Conservation (phyloP, 2,113 vertebrate genomes). For the Catharus fuscescens region DNA sequence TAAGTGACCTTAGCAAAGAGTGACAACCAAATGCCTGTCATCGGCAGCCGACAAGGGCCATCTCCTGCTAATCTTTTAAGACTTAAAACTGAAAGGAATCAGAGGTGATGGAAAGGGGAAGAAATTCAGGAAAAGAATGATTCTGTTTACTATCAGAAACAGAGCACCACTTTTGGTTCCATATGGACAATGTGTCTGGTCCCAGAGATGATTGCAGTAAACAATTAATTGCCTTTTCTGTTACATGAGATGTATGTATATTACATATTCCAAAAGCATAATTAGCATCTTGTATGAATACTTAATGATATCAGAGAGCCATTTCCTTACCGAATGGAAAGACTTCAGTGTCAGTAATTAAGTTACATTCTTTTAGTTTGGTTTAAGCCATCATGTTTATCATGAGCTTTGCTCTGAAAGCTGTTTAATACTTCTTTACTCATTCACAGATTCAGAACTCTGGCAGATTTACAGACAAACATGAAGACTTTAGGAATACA, state of each 20-base stretch:
- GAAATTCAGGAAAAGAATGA: neutral
- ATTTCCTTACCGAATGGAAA: neutral
- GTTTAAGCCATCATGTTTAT: neutral
- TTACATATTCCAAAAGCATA: neutral
- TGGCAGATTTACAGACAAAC: neutral
- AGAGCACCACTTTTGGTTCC: neutral
- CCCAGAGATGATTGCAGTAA: neutral
- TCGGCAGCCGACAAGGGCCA: accelerated
- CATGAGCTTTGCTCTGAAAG: constrained; percentile 27
- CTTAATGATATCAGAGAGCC: neutral
- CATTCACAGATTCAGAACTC: neutral
- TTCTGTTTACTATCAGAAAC: neutral
- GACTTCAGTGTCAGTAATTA: neutral
- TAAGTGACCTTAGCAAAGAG: neutral
- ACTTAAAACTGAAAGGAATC: neutral
- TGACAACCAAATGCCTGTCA: neutral
- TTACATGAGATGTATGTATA: neutral
- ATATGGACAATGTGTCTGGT: neutral
- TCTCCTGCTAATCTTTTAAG: neutral
- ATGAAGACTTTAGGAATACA: neutral
- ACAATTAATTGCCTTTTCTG: neutral
- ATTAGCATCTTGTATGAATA: neutral
- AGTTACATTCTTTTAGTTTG: neutral
- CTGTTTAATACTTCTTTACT: neutral
- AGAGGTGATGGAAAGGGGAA: neutral